These are phyloP conservation scores for Smutsia gigantea DNA, from an alignment of 2,797 vertebrate species.

Conservation along the genomic window DNA sequence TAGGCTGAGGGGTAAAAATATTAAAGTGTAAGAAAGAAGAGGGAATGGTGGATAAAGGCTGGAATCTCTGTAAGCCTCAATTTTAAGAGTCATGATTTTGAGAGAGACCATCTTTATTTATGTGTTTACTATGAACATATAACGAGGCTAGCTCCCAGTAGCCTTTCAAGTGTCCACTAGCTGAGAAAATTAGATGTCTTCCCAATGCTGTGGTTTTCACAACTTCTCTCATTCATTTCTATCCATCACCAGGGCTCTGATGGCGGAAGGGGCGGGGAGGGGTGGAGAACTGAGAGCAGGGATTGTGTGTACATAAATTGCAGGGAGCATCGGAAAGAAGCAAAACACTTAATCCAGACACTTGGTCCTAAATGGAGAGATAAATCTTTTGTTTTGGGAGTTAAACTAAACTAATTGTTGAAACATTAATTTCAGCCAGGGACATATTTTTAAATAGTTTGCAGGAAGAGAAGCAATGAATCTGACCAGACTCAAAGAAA, in stretches of 20 bases:
- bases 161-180: not conserved
- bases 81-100: not conserved
- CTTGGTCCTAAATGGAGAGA: conserved; percentile 13
- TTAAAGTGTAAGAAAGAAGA: not conserved
- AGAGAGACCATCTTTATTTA: conserved; percentile 13
- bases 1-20: not conserved
- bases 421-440: conserved; percentile 25
- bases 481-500: not conserved
- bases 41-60: not conserved
- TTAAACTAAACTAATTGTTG: conserved; percentile 25
- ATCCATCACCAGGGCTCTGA: not conserved
- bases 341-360: conserved; percentile 28
- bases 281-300: not conserved
- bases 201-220: not conserved
- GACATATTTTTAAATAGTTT: conserved; percentile 27
- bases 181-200: conserved; percentile 24
- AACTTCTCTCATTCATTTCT: not conserved
- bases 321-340: not conserved
- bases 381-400: conserved; percentile 17
- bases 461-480: not conserved
- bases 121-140: not conserved
- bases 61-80: not conserved
- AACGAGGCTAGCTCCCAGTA: not conserved
- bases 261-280: not conserved
- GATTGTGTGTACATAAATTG: not conserved